Evolutionary conservation across 2,113 vertebrate genomes (phyloP).

Genomic region (Vulpes lagopus): DNA sequence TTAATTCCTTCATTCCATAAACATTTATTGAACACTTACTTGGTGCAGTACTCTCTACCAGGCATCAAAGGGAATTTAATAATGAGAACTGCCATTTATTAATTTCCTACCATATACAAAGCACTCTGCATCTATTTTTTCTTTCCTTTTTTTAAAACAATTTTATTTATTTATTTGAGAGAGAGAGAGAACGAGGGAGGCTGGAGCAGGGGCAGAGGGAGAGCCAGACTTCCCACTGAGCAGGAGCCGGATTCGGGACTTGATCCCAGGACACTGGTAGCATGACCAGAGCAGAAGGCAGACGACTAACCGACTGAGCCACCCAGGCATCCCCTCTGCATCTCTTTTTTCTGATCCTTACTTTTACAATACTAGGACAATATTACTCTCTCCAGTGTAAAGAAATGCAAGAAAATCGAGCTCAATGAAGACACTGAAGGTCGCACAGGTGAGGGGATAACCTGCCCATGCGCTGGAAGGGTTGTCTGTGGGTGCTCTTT

Average conservation of each 20-base stretch:
- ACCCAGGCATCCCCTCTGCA: background rate
- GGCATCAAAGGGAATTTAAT: background rate
- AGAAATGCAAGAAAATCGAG: background rate
- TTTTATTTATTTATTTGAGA: no score
- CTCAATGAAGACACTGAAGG: background rate
- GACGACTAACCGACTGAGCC: no score
- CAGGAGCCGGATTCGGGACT: no score
- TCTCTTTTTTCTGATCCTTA: background rate
- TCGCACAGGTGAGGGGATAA: background rate
- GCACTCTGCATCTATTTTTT: background rate
- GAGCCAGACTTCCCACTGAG: no score
- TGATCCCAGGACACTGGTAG: no score
- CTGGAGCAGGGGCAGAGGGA: no score
- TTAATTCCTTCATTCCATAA: conserved; percentile 21
- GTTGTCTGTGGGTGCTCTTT: background rate
- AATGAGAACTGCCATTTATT: background rate
- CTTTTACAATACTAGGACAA: background rate
- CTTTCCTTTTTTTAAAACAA: no score
- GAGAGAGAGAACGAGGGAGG: no score
- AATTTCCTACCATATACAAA: background rate
- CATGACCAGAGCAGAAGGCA: no score
- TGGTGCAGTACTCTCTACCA: background rate
- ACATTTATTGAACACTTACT: background rate
- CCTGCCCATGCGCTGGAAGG: accelerated
- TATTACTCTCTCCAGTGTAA: background rate